Evolutionary conservation across 2,888 invertebrate genomes (phyloP), one percentile per base, ranked within the genome.

Genomic region (Julus scandinavius): DNA sequence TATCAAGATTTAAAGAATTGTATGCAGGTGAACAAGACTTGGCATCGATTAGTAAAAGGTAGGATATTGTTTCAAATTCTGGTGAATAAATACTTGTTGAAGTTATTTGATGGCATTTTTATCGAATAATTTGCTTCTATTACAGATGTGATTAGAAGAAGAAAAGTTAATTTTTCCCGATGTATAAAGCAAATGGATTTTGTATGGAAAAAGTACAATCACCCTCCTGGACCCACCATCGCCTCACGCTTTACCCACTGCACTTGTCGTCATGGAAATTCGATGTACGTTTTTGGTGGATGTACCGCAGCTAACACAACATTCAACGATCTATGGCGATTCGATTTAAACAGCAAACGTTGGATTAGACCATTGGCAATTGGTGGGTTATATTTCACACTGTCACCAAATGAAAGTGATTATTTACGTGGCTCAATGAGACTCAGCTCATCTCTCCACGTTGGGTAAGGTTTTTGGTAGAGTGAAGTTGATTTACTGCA

Each of bases 221-320:
- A 89, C 87, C 94, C 94, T 88, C 93, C 94, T 91, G 93, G 94
- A 58, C 95, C 96, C 41, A 95, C 95, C n/a, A 97, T 98, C 90
- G 95, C 97, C 1, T 97, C 96, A 91, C 94, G 98, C 89, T 98
- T 97, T 93, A 97, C 98, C 0, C 98, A 98, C 94, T 96, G 97
- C 89, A 96, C 97, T 63, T 97, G 96, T 87, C 89, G 89, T 91
- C 84, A 89, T 86, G 89, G 89, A 0, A 89, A 97, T 92, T 95
- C 95, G 5, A 97, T 99, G 96, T 99, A 97, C 92, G 95, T 99
- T 86, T 98, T 99, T 94, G 99, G 99, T 54, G 99, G 99, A 9
- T 98, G 98, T 91, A 98, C 98, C 15, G 96, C 96, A 63, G 96
- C 96, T 88, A 96, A 96, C 91, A 98, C 99, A 38, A 97, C 99